Evolutionary conservation across 2,888 invertebrate species (phyloP).

Genomic region (Leptogaster cylindrica): DNA sequence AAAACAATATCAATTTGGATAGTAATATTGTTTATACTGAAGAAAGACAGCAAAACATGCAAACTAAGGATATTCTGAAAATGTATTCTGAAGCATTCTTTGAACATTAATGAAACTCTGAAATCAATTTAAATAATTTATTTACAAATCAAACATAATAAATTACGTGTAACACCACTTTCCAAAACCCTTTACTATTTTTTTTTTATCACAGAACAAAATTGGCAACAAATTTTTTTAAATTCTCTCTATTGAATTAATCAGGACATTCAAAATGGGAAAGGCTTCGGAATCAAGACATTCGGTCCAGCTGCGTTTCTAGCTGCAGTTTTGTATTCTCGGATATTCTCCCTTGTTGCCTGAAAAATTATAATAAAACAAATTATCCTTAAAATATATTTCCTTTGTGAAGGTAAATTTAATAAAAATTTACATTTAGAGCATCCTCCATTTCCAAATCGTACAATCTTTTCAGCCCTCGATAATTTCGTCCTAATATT

Average conservation of each 20-base stretch:
- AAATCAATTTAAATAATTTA: conserved; percentile 34
- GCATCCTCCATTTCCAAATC: conserved; percentile 58
- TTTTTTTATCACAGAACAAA: conserved; percentile 26
- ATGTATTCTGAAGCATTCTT: too few species aligned
- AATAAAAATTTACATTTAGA: conserved; percentile 57
- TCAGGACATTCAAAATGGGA: not conserved
- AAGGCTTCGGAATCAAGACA: conserved; percentile 14
- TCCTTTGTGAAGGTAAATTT: conserved; percentile 21
- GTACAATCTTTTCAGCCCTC: conserved; percentile 58
- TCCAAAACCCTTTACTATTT: not conserved
- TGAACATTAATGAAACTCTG: too few species aligned
- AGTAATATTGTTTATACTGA: too few species aligned
- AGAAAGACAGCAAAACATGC: too few species aligned
- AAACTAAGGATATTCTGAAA: too few species aligned
- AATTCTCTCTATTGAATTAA: too few species aligned
- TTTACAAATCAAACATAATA: conserved; percentile 6
- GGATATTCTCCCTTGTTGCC: conserved; percentile 59
- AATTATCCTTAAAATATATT: conserved; percentile 8
- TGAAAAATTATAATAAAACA: conserved; percentile 48
- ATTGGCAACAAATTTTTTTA: too few species aligned
- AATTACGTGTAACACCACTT: not conserved
- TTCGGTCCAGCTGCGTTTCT: conserved; percentile 51
- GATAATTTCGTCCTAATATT: conserved; percentile 58
- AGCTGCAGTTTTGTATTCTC: conserved; percentile 56
- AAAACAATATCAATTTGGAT: too few species aligned